A percentile compares a stretch with the other conserved stretches of the same genome.
Conservation (phyloP, 1,140 invertebrate species). For the Drosophila malerkotliana region DNA sequence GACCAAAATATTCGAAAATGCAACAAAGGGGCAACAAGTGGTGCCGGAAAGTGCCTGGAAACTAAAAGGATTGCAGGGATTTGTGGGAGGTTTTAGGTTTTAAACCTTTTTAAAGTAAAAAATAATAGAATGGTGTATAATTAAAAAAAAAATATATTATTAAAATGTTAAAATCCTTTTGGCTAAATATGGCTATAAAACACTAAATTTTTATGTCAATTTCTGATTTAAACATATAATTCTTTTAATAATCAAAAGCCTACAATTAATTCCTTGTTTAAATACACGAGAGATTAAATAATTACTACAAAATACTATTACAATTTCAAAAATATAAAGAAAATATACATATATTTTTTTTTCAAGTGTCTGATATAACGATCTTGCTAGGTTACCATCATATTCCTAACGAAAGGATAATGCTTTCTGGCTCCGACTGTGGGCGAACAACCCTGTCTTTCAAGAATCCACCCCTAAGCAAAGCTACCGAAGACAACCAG, state of each 20-base stretch:
- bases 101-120: not conserved
- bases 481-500: conserved; percentile 33
- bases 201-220: no score
- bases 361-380: not conserved
- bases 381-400: not conserved
- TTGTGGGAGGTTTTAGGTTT: not conserved
- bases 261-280: no score
- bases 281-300: no score
- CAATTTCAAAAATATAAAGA: no score
- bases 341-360: no score
- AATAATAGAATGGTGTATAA: not conserved
- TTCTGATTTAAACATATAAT: no score
- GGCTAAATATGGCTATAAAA: no score
- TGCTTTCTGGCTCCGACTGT: not conserved
- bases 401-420: not conserved
- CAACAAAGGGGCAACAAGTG: conserved; percentile 2
- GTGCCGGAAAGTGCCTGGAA: not conserved
- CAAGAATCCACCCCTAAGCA: conserved; percentile 46
- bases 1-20: not conserved
- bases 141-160: not conserved
- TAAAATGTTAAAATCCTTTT: no score
- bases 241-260: no score
- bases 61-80: not conserved
- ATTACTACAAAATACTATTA: no score
- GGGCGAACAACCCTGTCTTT: conserved; percentile 52